A percentile compares a stretch with the other conserved stretches of the same genome.
Conservation (phyloP, 2,888 invertebrate species). For the Folsomia candida region DNA sequence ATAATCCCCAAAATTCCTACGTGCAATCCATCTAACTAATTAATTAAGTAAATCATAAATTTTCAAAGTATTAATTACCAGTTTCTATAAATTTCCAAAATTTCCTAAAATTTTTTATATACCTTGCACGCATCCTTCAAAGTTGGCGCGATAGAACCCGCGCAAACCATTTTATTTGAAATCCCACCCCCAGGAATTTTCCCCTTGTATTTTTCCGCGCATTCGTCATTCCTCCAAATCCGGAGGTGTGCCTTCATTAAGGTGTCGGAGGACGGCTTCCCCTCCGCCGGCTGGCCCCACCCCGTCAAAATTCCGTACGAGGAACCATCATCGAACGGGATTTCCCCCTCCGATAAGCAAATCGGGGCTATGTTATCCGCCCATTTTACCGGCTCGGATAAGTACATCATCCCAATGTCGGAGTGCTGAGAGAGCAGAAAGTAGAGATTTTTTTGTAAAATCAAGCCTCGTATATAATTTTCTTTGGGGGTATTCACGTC, state of each 20-base stretch:
- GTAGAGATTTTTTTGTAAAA: too few relatives aligned
- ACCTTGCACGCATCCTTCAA: slow-evolving; percentile 31
- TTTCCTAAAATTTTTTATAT: not conserved
- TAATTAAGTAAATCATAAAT: too few relatives aligned
- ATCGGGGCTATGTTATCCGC: slow-evolving; percentile 71
- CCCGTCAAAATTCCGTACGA: slow-evolving; percentile 31
- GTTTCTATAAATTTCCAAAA: not conserved
- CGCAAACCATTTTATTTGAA: slow-evolving; percentile 33
- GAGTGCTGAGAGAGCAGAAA: slow-evolving; percentile 24
- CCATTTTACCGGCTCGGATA: slow-evolving; percentile 73
- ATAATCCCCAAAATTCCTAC: too few relatives aligned
- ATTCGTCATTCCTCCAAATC: slow-evolving; percentile 35
- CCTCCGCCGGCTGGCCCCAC: slow-evolving; percentile 29
- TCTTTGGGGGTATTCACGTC: too few relatives aligned
- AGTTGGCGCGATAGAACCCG: slow-evolving; percentile 15
- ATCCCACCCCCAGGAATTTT: slow-evolving; percentile 34
- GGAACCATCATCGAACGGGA: slow-evolving; percentile 63
- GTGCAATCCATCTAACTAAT: too few relatives aligned
- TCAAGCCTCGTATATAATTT: too few relatives aligned
- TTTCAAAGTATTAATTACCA: too few relatives aligned
- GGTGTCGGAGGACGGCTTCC: slow-evolving; percentile 13
- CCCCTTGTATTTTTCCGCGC: slow-evolving; percentile 32
- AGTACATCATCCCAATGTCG: slow-evolving; percentile 65
- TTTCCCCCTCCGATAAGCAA: slow-evolving; percentile 59
- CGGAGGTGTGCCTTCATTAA: slow-evolving; percentile 30